Evolutionary conservation across 2,113 vertebrate genomes (phyloP).

Genomic region (Stigmatopora nigra): DNA sequence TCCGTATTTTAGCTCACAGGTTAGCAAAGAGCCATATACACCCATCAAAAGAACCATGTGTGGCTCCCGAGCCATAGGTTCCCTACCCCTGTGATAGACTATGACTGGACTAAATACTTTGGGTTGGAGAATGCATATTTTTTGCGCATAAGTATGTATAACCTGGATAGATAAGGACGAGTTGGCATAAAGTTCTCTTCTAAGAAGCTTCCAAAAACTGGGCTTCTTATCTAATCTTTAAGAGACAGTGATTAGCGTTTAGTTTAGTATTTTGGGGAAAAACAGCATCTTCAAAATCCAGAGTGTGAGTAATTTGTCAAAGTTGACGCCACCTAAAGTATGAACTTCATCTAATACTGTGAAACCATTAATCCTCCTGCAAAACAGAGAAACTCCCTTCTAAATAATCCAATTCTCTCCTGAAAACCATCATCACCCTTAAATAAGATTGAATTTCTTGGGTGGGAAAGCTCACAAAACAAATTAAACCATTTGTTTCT

Average conservation of each 20-base stretch:
- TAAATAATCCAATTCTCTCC: slow-evolving; percentile 46
- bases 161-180: too few species aligned
- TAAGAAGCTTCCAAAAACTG: neutral
- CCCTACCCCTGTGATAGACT: neutral
- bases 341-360: slow-evolving; percentile 25
- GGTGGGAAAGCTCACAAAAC: slow-evolving; percentile 15
- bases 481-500: neutral
- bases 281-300: slow-evolving; percentile 42
- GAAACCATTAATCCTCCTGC: slow-evolving; percentile 42
- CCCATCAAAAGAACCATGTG: too few species aligned
- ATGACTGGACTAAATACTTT: neutral
- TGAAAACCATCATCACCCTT: slow-evolving; percentile 25
- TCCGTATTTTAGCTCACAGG: too few species aligned
- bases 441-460: slow-evolving; percentile 35
- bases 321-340: slow-evolving; percentile 38
- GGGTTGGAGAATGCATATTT: neutral
- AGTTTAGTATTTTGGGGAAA: neutral
- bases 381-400: slow-evolving; percentile 57
- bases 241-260: neutral
- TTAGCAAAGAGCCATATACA: too few species aligned
- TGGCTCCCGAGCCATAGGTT: too few species aligned
- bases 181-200: too few species aligned
- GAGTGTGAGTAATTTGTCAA: slow-evolving; percentile 44
- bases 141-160: too few species aligned
- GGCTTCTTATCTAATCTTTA: neutral